Percentiles rank a stretch among this genome's conserved stretches.
Evolutionary conservation across 2,113 vertebrate species (phyloP).

Genomic region (Etia nguti): DNA sequence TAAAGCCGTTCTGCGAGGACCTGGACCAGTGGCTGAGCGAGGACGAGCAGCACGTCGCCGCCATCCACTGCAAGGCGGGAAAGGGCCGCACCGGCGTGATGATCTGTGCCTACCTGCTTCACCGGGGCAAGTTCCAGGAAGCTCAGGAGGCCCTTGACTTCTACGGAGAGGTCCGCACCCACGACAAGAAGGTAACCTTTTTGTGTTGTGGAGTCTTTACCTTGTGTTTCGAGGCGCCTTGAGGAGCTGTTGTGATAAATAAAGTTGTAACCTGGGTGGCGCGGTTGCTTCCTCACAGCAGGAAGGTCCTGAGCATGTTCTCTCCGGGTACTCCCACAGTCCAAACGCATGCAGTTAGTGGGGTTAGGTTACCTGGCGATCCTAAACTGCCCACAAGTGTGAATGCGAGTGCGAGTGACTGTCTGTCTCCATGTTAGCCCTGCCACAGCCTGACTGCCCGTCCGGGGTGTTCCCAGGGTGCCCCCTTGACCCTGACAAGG

Average conservation of each 20-base stretch:
- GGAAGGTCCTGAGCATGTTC: neutral
- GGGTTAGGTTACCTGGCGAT: neutral
- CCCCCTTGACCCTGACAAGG: neutral
- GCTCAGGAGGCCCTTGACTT: conserved; percentile 97
- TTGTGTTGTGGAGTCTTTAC: neutral
- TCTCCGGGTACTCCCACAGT: neutral
- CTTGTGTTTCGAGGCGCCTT: neutral
- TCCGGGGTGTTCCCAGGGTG: neutral
- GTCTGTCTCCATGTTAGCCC: neutral
- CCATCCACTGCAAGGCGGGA: conserved; percentile 98
- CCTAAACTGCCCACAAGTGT: neutral
- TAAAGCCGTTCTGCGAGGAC: conserved; percentile 97
- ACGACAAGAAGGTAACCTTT: conserved; percentile 90
- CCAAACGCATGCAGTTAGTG: neutral
- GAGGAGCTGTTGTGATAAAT: neutral
- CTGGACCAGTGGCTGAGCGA: conserved; percentile 96
- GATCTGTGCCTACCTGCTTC: conserved; percentile 98
- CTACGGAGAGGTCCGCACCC: conserved; percentile 96
- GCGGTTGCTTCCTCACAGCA: no score
- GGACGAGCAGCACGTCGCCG: conserved; percentile 94
- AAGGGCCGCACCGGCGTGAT: conserved; percentile 97
- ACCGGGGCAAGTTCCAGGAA: conserved; percentile 90
- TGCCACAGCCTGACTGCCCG: neutral
- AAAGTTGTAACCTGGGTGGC: neutral
- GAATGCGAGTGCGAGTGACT: neutral